A percentile compares a stretch with the other conserved stretches of the same genome.
Conservation (phyloP, 1,140 invertebrate genomes). For the Conus betulinus region DNA sequence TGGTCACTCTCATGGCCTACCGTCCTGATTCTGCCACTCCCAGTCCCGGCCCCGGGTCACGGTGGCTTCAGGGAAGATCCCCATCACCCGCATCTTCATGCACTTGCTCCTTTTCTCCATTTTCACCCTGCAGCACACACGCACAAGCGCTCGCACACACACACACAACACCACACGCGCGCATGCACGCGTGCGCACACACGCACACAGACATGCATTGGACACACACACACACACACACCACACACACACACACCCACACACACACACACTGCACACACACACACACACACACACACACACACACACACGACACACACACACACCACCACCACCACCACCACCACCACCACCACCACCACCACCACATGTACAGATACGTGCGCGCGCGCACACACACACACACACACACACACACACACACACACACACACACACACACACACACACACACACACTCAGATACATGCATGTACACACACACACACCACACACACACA, state of each 20-base stretch:
- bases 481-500: background rate
- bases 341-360: no score
- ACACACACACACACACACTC: background rate
- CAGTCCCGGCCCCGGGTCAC: slow-evolving; percentile 76
- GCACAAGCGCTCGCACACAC: background rate
- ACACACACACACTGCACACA: no score
- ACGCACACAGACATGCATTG: background rate
- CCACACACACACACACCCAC: background rate
- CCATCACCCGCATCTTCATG: slow-evolving; percentile 64
- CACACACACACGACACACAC: no score
- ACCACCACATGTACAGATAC: no score
- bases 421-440: no score
- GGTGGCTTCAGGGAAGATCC: slow-evolving; percentile 88
- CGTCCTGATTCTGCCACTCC: slow-evolving; percentile 52
- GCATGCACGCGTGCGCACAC: background rate
- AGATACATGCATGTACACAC: background rate
- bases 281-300: no score
- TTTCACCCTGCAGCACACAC: slow-evolving; percentile 32
- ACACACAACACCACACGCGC: no score
- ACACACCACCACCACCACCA: no score
- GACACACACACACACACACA: slow-evolving; percentile 5
- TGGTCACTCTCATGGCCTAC: slow-evolving; percentile 33
- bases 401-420: no score
- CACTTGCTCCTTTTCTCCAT: slow-evolving; percentile 51
- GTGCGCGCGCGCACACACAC: background rate